Evolutionary conservation across 1,140 invertebrate genomes (phyloP), one percentile per base, ranked within the genome.

Genomic region (Pygmarrhopalites habei): DNA sequence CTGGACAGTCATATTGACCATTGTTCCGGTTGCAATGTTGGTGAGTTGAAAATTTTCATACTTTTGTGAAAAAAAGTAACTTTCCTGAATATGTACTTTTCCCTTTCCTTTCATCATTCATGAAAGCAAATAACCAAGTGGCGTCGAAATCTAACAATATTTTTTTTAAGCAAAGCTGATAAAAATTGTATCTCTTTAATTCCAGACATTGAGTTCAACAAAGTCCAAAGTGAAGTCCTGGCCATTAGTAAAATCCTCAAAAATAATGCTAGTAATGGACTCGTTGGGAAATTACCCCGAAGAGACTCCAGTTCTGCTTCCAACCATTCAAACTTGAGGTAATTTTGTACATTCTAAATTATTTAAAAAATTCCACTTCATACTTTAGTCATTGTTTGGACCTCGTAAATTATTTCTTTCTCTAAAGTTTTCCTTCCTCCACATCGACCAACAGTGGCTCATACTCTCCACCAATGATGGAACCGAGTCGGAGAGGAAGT

Each of bases 21-120:
- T 25, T 71, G 69, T 47, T 68, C 66, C 7, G 69, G 69, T 17
- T 71, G 69, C 66, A 71, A 68, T 46, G 58, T 68, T 12, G n/a
- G n/a, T n/a, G n/a, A n/a, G n/a, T n/a, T n/a, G n/a, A n/a, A n/a
- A n/a, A n/a, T n/a, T n/a, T n/a, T n/a, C n/a, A n/a, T n/a, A n/a
- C n/a, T n/a, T n/a, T n/a, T n/a, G n/a, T n/a, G n/a, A n/a, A n/a
- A n/a, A n/a, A n/a, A n/a, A n/a, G n/a, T n/a, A n/a, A n/a, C n/a
- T n/a, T n/a, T n/a, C n/a, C n/a, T n/a, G n/a, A n/a, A n/a, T n/a
- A n/a, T n/a, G n/a, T n/a, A n/a, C n/a, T n/a, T n/a, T n/a, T n/a
- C n/a, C n/a, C n/a, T n/a, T n/a, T n/a, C n/a, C n/a, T n/a, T n/a
- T n/a, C n/a, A n/a, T n/a, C n/a, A n/a, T n/a, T n/a, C n/a, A n/a